Evolutionary conservation across 2,113 vertebrate genomes (phyloP).

Genomic region (Hippocampus comes): DNA sequence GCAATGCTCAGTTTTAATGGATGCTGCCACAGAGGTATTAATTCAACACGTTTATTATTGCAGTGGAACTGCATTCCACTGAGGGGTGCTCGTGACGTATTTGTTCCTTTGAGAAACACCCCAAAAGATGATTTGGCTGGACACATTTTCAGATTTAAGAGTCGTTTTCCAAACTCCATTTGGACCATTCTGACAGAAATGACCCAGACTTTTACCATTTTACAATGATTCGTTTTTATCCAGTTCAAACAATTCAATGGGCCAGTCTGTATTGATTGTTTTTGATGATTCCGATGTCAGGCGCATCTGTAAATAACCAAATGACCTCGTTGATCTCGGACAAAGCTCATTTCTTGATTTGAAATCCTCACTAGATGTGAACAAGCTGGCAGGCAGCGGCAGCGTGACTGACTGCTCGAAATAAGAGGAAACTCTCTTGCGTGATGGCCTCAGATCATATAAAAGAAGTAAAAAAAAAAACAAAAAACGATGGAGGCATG

Average conservation of each 20-base stretch:
- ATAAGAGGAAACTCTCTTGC: conserved; percentile 43
- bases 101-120: not conserved
- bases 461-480: conserved; percentile 27
- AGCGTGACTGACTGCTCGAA: conserved; percentile 45
- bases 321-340: conserved; percentile 63
- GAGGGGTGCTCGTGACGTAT: not conserved
- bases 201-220: not conserved
- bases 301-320: conserved; percentile 33
- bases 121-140: not conserved
- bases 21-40: not conserved
- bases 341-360: conserved; percentile 58
- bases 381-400: conserved; percentile 43
- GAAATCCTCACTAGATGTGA: conserved; percentile 42
- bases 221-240: not conserved
- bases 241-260: not conserved
- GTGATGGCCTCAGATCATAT: conserved; percentile 56
- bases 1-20: not conserved
- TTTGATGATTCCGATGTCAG: not conserved
- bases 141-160: not conserved
- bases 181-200: not conserved
- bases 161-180: not conserved
- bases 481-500: conserved; percentile 19
- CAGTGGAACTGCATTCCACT: no score
- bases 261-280: not conserved
- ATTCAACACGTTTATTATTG: not conserved